Base-by-base conservation (phyloP, 2,888 invertebrate genomes). In the Euspilapteryx auroguttella region DNA sequence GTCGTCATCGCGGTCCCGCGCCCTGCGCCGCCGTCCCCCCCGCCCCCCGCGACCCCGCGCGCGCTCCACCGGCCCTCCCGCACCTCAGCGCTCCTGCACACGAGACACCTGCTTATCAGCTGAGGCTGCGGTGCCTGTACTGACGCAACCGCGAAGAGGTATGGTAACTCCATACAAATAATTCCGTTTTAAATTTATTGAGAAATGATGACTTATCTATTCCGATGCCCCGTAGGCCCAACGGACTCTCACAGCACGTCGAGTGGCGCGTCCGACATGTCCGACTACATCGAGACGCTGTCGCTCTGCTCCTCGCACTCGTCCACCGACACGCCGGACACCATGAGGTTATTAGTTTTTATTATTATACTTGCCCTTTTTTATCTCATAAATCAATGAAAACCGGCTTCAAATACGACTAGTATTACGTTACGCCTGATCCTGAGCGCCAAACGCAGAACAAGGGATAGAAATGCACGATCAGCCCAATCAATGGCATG, bases 261-360 rank as follows among this genome's bases (percentile, higher is more conserved):
- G 48, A 89, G 89, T 49, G 89, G 89, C 12, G 86, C 89, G 5
- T 90, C 89, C 1, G 91, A 90, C 49, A 89, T 90, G 89, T 89
- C 89, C 3, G 90, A 91, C 65, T 90, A 90, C 55, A 88, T 90
- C 45, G 91, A 90, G 55, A 89, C 89, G 6, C 63, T 90, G 12
- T 89, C 89, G 10, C 62, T 89, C 37, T 89, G 88, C 28, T 89
- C 89, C 3, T 89, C 89, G 31, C 87, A 88, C 42, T 87, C 88
- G 34, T 89, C 89, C 9, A 84, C 84, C 5, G 88, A 87, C 44
- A 82, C 86, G 14, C 83, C 84, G 3, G 81, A 82, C 38, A 80
- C 79, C 9, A 55, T 77, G 54, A 61, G 77, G 78, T 78, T n/a
- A n/a, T n/a, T n/a, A n/a, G n/a, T n/a, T n/a, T n/a, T n/a, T n/a